These are phyloP conservation scores for Erynnis tages DNA, from an alignment of 2,888 invertebrate genomes.

Conservation along the genomic window DNA sequence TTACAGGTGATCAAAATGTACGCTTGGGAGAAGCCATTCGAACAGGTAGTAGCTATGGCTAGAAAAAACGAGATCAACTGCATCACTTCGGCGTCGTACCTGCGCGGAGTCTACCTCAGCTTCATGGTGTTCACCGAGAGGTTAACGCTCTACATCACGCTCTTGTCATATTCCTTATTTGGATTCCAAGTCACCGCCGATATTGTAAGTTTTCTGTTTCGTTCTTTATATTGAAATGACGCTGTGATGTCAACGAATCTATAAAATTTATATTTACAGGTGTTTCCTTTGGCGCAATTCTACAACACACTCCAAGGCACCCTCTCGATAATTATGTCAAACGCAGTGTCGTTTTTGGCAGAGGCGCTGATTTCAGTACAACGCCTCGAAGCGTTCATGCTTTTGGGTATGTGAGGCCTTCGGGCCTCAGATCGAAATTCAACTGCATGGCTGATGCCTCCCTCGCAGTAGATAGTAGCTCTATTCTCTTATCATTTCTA, in stretches of 20 bases:
- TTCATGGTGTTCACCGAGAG: slow-evolving; percentile 93
- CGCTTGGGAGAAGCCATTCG: slow-evolving; percentile 96
- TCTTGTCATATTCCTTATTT: slow-evolving; percentile 87
- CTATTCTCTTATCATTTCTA: slow-evolving; percentile 27
- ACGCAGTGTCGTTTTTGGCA: slow-evolving; percentile 80
- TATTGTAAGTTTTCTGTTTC: slow-evolving; percentile 60
- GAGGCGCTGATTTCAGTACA: slow-evolving; percentile 83
- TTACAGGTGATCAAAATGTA: slow-evolving; percentile 97
- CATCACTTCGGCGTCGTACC: slow-evolving; percentile 83
- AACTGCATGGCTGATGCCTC: slow-evolving; percentile 27
- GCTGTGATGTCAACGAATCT: slow-evolving; percentile 3
- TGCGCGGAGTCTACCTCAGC: slow-evolving; percentile 85
- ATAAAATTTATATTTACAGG: slow-evolving; percentile 56
- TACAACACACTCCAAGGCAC: slow-evolving; percentile 83
- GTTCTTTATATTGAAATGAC: not conserved
- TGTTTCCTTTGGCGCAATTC: slow-evolving; percentile 84
- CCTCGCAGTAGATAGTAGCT: slow-evolving; percentile 37
- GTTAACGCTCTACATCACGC: slow-evolving; percentile 90
- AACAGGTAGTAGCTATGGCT: slow-evolving; percentile 88
- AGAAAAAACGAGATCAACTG: slow-evolving; percentile 85
- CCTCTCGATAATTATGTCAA: slow-evolving; percentile 83
- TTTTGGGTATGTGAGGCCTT: slow-evolving; percentile 68
- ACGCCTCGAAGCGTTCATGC: slow-evolving; percentile 82
- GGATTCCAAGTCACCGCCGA: slow-evolving; percentile 82
- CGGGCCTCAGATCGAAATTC: slow-evolving; percentile 34